Percentiles rank a stretch among this genome's conserved stretches.
phyloP scores from a whole-genome alignment of 2,113 vertebrate species.

The Perca schrenkii region DNA sequence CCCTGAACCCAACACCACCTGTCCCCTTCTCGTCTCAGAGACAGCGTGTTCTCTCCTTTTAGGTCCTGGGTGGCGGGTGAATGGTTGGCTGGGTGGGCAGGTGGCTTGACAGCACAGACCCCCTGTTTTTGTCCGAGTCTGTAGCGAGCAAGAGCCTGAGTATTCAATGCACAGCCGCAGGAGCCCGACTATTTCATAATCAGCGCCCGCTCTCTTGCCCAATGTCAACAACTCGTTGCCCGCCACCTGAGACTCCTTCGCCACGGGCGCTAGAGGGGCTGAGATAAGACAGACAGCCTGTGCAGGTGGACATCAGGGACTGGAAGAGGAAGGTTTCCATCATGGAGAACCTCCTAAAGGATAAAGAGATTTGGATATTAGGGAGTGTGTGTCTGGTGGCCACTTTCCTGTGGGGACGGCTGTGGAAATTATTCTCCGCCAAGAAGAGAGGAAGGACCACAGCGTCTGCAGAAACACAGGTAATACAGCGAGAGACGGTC shows the following conservation, averaged over 20 bases:
- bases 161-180: conserved; percentile 29
- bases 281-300: conserved; percentile 40
- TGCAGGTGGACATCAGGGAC: conserved; percentile 15
- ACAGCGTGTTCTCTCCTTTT: conserved; percentile 89
- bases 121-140: conserved; percentile 28
- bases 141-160: conserved; percentile 43
- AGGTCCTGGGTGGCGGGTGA: conserved; percentile 75
- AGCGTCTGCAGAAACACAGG: conserved; percentile 82
- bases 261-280: conserved; percentile 48
- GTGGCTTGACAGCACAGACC: conserved; percentile 41
- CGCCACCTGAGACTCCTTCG: conserved; percentile 32
- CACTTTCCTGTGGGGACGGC: conserved; percentile 87
- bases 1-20: conserved; percentile 86
- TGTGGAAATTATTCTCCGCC: conserved; percentile 86
- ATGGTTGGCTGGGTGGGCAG: conserved; percentile 66
- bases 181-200: conserved; percentile 49
- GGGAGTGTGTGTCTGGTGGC: conserved; percentile 89
- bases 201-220: conserved; percentile 20
- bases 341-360: conserved; percentile 88
- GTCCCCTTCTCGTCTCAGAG: conserved; percentile 86
- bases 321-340: conserved; percentile 42
- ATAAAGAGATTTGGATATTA: conserved; percentile 90
- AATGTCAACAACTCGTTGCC: conserved; percentile 51
- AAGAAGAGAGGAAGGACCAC: conserved; percentile 81
- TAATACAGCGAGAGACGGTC: conserved; percentile 69